phyloP scores from a whole-genome alignment of 2,888 invertebrate genomes.

The Dinocampus coccinellae region DNA sequence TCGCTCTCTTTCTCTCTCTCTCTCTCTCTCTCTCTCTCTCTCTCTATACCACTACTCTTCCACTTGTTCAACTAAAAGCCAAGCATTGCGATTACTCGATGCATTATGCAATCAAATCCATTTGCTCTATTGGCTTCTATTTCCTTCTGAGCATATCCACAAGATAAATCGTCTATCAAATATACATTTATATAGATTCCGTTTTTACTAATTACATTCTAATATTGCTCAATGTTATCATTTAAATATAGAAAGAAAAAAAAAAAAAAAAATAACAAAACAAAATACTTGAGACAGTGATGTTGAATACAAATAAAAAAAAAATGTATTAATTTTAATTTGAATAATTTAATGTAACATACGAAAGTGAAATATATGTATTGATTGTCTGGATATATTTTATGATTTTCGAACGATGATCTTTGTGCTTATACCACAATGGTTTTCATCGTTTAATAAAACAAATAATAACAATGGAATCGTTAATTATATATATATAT shows the following conservation, averaged over 20 bases:
- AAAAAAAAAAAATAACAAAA: too few relatives aligned
- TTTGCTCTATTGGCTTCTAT: slow-evolving; percentile 34
- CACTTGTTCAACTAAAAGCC: slow-evolving; percentile 24
- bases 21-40: slow-evolving; percentile 5
- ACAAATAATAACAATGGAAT: not conserved
- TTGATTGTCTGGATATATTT: not conserved
- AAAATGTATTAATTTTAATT: too few relatives aligned
- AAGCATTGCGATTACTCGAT: slow-evolving; percentile 32
- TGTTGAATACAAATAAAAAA: too few relatives aligned
- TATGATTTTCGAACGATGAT: not conserved
- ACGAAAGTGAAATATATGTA: too few relatives aligned
- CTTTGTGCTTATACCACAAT: not conserved
- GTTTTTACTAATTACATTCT: not conserved
- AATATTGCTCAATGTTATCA: not conserved
- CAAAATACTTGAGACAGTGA: not conserved
- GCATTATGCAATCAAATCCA: slow-evolving; percentile 35
- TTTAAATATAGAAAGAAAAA: not conserved
- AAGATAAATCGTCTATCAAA: not conserved
- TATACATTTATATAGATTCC: not conserved
- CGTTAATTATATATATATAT: slow-evolving; percentile 6
- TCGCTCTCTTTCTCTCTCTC: slow-evolving; percentile 9
- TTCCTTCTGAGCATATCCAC: not conserved
- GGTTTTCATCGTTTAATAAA: not conserved
- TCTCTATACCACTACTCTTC: slow-evolving; percentile 16
- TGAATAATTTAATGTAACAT: too few relatives aligned